These are phyloP conservation scores for Brevimyrus niger DNA, from an alignment of 2,113 vertebrate genomes.

Conservation along the genomic window DNA sequence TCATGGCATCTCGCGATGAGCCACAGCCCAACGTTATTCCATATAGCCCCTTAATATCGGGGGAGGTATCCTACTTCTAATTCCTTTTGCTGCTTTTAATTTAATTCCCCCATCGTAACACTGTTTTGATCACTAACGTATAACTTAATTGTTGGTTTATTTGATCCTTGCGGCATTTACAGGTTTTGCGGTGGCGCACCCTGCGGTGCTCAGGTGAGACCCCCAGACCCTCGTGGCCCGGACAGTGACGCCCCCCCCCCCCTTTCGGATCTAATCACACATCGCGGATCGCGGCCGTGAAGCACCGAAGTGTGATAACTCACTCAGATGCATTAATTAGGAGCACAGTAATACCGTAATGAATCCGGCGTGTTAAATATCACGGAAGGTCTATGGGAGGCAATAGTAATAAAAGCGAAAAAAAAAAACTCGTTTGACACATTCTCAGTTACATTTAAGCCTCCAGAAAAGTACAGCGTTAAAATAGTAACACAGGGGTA, in stretches of 20 bases:
- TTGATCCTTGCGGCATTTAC: background rate
- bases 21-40: background rate
- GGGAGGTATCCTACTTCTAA: background rate
- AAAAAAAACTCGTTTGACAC: background rate
- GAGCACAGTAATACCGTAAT: background rate
- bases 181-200: background rate
- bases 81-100: background rate
- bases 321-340: background rate
- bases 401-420: background rate
- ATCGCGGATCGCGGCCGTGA: too few species aligned
- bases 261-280: background rate
- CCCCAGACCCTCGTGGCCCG: background rate
- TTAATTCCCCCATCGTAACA: background rate
- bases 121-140: background rate
- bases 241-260: background rate
- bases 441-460: background rate
- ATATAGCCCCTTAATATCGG: too few species aligned
- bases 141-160: background rate
- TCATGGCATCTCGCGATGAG: background rate
- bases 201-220: background rate
- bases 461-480: background rate
- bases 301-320: background rate
- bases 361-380: background rate
- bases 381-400: background rate
- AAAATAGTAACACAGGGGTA: background rate